Evolutionary conservation across 2,113 vertebrate species (phyloP), one percentile per base, ranked within the genome.

Genomic region (Ahaetulla prasina): DNA sequence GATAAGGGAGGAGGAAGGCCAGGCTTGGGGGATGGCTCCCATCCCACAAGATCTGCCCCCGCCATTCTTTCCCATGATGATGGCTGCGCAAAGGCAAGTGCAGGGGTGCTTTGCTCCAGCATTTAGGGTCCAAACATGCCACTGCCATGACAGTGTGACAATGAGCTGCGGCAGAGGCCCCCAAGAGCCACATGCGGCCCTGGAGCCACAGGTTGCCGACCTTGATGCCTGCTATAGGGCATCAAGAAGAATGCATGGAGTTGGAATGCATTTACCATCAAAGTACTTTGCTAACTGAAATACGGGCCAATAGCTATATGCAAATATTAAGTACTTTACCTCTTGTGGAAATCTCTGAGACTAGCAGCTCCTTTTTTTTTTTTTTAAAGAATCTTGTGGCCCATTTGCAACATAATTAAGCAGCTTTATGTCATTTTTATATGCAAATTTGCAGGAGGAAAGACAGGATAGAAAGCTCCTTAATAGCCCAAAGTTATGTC

Each of bases 401-500:
- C 52, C 8, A 90, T 88, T 87, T 57, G 86, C 89, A 88, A 43
- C 39, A 45, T 43, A 84, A 53, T 85, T 63, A 35, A 92, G 35
- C n/a, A 52, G 14, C 47, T 94, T 89, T 88, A 63, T 52, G 52
- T 87, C 57, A 90, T 39, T 57, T 80, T 43, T 74, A 47, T 39
- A 90, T 57, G 91, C 14, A 39, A 80, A 85, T 80, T 87, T 90
- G 49, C 60, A 90, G 85, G 52, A 10, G 2, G 47, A 25, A 63
- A 45, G 27, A 60, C 16, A 85, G 53, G 22, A 22, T 43, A 53
- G 25, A 90, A 92, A 63, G 35, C 45, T 47, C 84, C 63, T 94
- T 89, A 90, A 94, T 14, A n/a, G 53, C 89, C 49, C 84, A 45
- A 85, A 84, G 84, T 94, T 88, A n/a, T 84, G 85, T 84, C 84